A percentile compares a stretch with the other conserved stretches of the same genome.
Evolutionary conservation across 2,797 vertebrate species (phyloP).

Genomic region (Perodicticus potto): DNA sequence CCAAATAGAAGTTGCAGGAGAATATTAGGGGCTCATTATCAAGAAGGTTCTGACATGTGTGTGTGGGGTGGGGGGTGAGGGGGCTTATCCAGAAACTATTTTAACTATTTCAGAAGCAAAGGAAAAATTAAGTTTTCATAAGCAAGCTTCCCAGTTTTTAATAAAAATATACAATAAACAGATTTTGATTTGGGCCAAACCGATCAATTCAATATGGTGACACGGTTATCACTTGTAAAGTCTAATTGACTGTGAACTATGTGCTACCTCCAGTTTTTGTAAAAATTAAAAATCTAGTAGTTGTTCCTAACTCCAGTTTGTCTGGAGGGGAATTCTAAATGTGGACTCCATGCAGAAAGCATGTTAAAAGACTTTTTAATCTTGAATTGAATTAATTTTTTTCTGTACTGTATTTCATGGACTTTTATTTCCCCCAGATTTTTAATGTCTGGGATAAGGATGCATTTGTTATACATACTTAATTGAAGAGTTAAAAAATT

Average conservation of each 20-base stretch:
- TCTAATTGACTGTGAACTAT: not conserved
- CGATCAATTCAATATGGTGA: not conserved
- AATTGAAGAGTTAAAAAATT: not conserved
- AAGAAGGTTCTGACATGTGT: not conserved
- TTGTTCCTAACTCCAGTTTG: not conserved
- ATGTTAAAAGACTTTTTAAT: not conserved
- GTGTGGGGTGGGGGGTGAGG: not conserved
- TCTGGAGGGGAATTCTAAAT: not conserved
- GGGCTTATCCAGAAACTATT: not conserved
- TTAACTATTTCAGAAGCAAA: constrained; percentile 29
- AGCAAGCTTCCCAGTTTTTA: not conserved
- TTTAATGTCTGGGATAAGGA: not conserved
- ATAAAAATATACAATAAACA: not conserved
- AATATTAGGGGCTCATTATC: not conserved
- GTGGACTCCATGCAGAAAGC: not conserved
- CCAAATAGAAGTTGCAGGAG: not conserved
- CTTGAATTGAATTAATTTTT: constrained; percentile 17
- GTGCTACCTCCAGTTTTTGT: not conserved
- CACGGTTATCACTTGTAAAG: not conserved
- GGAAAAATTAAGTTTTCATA: not conserved
- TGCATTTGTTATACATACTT: not conserved
- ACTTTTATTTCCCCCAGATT: not conserved
- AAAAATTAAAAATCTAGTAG: not conserved
- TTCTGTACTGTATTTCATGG: not conserved
- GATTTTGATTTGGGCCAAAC: not conserved